phyloP scores from a whole-genome alignment of 2,797 vertebrate genomes.

The Poeciliopsis paucimaculata region DNA sequence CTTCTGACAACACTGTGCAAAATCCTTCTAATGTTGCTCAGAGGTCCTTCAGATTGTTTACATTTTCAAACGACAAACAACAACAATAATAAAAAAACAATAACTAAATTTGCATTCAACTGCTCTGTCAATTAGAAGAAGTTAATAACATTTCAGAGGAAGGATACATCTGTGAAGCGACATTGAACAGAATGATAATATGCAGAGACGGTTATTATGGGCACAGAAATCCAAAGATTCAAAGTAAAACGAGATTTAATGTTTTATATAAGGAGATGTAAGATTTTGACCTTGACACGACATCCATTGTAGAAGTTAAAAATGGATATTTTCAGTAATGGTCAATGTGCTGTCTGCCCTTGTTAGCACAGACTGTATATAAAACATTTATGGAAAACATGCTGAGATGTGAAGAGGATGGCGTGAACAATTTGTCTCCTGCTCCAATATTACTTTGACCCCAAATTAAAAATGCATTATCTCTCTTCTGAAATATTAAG shows the following conservation, averaged over 20 bases:
- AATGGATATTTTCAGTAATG: not conserved
- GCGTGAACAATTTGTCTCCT: not conserved
- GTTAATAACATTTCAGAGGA: not conserved
- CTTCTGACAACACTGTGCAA: not conserved
- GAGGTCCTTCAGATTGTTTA: slow-evolving; percentile 1
- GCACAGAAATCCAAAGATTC: slow-evolving; percentile 1
- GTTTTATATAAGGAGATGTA: not conserved
- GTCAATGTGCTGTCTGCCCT: not conserved
- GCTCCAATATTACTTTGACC: not conserved
- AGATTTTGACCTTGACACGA: not conserved
- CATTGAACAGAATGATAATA: not conserved
- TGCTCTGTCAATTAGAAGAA: slow-evolving; percentile 24
- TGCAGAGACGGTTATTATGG: not conserved
- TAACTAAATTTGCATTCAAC: slow-evolving; percentile 39
- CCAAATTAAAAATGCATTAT: not conserved
- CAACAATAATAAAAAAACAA: not conserved
- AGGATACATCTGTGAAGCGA: not conserved
- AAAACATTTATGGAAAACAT: not conserved
- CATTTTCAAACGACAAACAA: slow-evolving; percentile 8
- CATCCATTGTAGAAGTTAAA: slow-evolving; percentile 1
- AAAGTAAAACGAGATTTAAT: not conserved
- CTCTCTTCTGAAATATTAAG: not conserved
- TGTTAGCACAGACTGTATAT: not conserved
- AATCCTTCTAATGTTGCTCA: not conserved
- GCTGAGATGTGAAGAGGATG: not conserved